Conservation (phyloP, 2,797 vertebrate species). For the Lateolabrax maculatus region DNA sequence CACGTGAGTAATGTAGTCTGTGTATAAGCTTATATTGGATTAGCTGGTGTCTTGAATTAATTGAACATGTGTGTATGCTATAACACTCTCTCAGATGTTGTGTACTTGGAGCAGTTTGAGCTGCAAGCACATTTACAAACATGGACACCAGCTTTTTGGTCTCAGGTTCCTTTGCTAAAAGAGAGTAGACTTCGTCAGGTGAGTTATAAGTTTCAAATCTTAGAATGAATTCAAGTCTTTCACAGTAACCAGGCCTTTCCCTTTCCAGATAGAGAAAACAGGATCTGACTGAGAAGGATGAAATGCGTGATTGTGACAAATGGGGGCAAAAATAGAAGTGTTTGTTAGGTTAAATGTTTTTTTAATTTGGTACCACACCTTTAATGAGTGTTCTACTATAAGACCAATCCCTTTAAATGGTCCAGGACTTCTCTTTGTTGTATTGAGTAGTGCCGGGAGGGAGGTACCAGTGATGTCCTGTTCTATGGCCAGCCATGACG, state of each 20-base stretch:
- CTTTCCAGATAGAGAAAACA: background rate
- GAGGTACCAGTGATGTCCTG: background rate
- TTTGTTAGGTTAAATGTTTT: background rate
- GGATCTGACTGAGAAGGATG: background rate
- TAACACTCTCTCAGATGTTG: background rate
- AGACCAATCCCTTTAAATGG: background rate
- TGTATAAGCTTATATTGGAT: background rate
- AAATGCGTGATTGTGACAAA: conserved; percentile 2
- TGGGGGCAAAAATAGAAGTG: background rate
- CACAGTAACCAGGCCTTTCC: background rate
- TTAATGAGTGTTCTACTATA: background rate
- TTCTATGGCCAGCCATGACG: background rate
- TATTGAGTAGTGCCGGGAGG: background rate
- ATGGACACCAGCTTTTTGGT: background rate
- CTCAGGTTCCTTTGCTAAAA: background rate
- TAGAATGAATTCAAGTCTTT: background rate
- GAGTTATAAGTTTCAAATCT: background rate
- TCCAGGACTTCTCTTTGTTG: background rate
- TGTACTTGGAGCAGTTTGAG: background rate
- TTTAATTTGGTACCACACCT: conserved; percentile 6
- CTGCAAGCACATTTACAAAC: background rate
- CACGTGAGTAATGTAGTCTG: background rate
- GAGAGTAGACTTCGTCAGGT: background rate
- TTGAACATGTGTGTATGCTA: background rate
- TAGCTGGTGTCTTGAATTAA: background rate